Evolutionary conservation across 2,797 vertebrate species (phyloP).

Genomic region (Peromyscus eremicus): DNA sequence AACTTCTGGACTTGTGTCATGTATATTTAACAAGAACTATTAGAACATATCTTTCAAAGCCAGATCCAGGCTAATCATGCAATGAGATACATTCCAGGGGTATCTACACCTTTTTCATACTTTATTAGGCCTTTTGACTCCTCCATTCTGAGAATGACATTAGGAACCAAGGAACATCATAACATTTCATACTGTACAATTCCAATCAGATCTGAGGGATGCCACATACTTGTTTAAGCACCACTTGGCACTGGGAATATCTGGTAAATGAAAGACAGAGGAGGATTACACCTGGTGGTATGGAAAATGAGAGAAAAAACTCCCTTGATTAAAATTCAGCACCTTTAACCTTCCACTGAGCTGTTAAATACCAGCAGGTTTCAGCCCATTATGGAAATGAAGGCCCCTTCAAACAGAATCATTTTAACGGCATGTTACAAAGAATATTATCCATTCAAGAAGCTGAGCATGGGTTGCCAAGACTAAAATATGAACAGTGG

Average conservation of each 20-base stretch:
- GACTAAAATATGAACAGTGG: not conserved
- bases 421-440: constrained; percentile 37
- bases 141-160: constrained; percentile 19
- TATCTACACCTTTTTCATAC: not conserved
- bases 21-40: not conserved
- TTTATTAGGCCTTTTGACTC: not conserved
- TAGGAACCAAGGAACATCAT: not conserved
- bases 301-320: constrained; percentile 70
- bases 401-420: constrained; percentile 48
- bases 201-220: constrained; percentile 4
- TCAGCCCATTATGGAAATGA: constrained; percentile 45
- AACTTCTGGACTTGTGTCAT: not conserved
- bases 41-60: not conserved
- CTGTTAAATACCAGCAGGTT: constrained; percentile 38
- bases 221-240: constrained; percentile 29
- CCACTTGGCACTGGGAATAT: constrained; percentile 19
- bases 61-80: not conserved
- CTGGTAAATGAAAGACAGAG: constrained; percentile 41
- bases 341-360: constrained; percentile 67
- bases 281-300: constrained; percentile 48
- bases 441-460: constrained; percentile 29
- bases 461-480: not conserved
- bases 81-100: not conserved
- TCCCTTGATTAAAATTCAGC: constrained; percentile 70
- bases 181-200: not conserved